Evolutionary conservation across 2,797 vertebrate genomes (phyloP).

Genomic region (Chaetophractus vellerosus): DNA sequence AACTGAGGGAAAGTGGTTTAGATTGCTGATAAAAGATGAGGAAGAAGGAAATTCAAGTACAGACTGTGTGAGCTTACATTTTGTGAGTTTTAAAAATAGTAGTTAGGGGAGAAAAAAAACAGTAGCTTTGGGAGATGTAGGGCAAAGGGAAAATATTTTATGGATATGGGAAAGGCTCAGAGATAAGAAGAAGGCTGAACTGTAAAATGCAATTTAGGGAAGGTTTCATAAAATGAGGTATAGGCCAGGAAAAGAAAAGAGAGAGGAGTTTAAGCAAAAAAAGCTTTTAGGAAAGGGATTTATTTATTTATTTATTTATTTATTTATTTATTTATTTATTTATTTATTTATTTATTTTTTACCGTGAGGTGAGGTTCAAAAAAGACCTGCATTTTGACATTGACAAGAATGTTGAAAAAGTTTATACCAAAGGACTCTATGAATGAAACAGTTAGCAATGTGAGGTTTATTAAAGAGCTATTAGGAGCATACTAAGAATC

Average conservation of each 20-base stretch:
- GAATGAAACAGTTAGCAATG: background rate
- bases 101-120: background rate
- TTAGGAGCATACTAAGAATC: background rate
- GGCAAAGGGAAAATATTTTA: background rate
- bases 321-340: background rate
- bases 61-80: background rate
- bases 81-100: background rate
- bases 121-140: background rate
- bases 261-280: too few relatives aligned
- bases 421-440: background rate
- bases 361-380: background rate
- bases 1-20: background rate
- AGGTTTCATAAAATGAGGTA: background rate
- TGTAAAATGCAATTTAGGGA: background rate
- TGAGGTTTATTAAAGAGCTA: background rate
- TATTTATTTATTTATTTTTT: background rate
- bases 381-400: background rate
- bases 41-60: background rate
- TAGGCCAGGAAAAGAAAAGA: background rate
- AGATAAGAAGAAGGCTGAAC: background rate
- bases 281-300: background rate
- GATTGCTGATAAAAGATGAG: background rate
- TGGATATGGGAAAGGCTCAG: background rate
- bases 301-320: background rate
- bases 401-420: background rate